A percentile compares a stretch with the other conserved stretches of the same genome.
Conservation (phyloP, 2,888 invertebrate genomes). For the Protonemura montana region DNA sequence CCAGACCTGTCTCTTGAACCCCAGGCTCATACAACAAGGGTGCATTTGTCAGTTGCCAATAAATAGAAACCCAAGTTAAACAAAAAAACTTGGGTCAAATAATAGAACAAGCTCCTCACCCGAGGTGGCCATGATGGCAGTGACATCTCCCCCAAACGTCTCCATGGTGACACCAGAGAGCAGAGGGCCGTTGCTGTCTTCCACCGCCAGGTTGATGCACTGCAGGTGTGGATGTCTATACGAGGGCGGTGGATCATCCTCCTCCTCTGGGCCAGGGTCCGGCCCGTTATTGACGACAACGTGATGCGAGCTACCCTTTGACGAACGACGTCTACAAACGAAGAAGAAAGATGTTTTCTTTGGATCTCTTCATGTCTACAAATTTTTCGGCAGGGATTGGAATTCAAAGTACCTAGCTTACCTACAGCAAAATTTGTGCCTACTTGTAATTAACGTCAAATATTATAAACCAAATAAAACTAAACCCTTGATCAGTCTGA, state of each 20-base stretch:
- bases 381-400: too few species aligned
- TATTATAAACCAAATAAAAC: too few species aligned
- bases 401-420: too few species aligned
- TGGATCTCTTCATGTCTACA: too few species aligned
- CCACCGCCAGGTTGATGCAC: slow-evolving; percentile 71
- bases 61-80: too few species aligned
- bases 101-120: slow-evolving; percentile 53
- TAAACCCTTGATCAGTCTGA: too few species aligned
- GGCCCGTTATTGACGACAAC: neutral
- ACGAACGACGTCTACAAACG: slow-evolving; percentile 1
- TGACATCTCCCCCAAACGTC: slow-evolving; percentile 87
- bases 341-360: too few species aligned
- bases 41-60: too few species aligned
- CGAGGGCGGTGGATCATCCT: slow-evolving; percentile 54
- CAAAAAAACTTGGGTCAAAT: neutral
- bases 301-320: slow-evolving; percentile 17
- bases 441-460: too few species aligned
- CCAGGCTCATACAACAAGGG: too few species aligned
- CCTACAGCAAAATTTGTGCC: too few species aligned
- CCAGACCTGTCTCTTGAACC: too few species aligned
- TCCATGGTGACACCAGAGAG: slow-evolving; percentile 85
- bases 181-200: slow-evolving; percentile 58
- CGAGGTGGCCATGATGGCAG: slow-evolving; percentile 86
- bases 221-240: slow-evolving; percentile 71
- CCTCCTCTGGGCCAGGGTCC: neutral